Evolutionary conservation across 2,113 vertebrate species (phyloP).

Genomic region (Trichechus manatus): DNA sequence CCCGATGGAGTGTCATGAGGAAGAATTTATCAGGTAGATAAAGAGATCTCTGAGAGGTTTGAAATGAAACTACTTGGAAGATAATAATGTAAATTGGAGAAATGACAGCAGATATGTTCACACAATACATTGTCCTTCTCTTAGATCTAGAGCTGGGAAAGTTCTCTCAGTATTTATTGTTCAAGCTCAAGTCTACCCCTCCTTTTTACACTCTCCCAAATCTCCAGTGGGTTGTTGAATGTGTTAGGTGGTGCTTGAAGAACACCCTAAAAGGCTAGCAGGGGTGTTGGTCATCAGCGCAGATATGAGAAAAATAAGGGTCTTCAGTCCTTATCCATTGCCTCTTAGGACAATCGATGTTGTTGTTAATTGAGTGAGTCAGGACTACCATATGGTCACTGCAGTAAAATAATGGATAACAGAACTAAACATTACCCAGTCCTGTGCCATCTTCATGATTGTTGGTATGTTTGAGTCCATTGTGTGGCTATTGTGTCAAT

Average conservation of each 20-base stretch:
- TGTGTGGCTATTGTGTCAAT: neutral
- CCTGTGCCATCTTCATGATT: neutral
- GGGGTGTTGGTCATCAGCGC: neutral
- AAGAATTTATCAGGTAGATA: neutral
- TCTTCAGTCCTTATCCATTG: neutral
- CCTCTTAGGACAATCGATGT: neutral
- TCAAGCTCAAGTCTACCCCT: neutral
- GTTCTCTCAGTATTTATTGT: neutral
- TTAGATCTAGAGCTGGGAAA: neutral
- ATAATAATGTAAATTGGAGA: neutral
- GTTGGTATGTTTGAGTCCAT: neutral
- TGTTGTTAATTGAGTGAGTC: neutral
- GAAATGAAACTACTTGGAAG: slow-evolving; percentile 18
- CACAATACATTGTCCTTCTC: neutral
- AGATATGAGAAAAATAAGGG: neutral
- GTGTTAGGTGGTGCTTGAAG: neutral
- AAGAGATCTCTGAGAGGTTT: neutral
- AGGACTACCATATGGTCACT: neutral
- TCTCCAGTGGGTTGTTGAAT: neutral
- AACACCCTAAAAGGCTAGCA: neutral
- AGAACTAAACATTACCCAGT: neutral
- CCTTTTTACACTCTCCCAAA: neutral
- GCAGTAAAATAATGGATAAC: neutral
- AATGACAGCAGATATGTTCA: neutral
- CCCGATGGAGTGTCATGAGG: neutral